These are phyloP conservation scores for Atlantisia rogersi DNA, from an alignment of 2,113 vertebrate genomes.

Conservation along the genomic window DNA sequence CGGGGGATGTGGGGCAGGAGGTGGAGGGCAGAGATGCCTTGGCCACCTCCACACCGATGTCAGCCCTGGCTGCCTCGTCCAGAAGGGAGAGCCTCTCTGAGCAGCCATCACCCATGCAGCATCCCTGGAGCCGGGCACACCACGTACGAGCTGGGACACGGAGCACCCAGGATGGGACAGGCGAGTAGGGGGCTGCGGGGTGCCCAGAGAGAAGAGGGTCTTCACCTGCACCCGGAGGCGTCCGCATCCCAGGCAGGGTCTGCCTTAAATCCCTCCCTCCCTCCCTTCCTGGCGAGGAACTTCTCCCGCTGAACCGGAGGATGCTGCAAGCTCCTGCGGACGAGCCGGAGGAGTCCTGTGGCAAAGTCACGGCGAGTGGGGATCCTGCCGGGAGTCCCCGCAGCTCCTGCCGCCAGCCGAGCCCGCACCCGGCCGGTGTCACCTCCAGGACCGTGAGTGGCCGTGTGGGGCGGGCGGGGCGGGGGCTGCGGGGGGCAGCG, in stretches of 20 bases:
- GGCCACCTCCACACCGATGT: fast-evolving
- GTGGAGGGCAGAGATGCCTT: neutral
- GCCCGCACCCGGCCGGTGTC: neutral
- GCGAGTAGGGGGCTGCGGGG: neutral
- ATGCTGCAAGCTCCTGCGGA: slow-evolving; percentile 71
- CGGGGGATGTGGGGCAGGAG: neutral
- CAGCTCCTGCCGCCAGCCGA: neutral
- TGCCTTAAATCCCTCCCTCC: slow-evolving; percentile 60
- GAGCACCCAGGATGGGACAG: neutral
- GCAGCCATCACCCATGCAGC: neutral
- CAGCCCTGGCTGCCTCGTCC: neutral
- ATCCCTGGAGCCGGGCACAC: neutral
- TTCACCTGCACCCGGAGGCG: neutral
- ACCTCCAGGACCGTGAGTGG: slow-evolving; percentile 54
- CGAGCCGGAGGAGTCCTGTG: slow-evolving; percentile 58
- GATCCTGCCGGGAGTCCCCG: neutral
- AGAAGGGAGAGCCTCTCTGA: neutral
- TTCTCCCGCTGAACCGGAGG: slow-evolving; percentile 63
- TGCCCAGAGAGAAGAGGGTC: neutral
- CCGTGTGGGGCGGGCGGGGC: neutral
- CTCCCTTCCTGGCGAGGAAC: slow-evolving; percentile 55
- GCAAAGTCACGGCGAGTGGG: slow-evolving; percentile 65
- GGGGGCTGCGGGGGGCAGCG: neutral
- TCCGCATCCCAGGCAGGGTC: slow-evolving; percentile 13
- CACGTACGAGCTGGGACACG: neutral